phyloP scores from a whole-genome alignment of 1,140 invertebrate genomes.

The Dufourea novaeangliae region DNA sequence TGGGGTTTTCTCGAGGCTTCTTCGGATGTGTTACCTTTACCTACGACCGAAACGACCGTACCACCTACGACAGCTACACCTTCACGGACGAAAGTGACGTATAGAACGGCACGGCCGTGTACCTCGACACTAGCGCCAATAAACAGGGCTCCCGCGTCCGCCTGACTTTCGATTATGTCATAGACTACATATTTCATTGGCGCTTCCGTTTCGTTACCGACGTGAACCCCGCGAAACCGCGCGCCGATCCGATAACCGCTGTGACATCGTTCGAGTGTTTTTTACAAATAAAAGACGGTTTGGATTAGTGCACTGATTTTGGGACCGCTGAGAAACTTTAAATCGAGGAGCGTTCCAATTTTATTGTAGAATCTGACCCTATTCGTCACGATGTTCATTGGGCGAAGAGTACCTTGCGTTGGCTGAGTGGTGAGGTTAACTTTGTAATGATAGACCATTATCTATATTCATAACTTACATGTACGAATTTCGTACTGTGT shows the following conservation, averaged over 20 bases:
- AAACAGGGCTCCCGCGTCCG: conserved; percentile 46
- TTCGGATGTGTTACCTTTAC: conserved; percentile 66
- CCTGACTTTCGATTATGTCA: conserved; percentile 59
- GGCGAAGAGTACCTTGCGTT: no score
- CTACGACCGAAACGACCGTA: conserved; percentile 62
- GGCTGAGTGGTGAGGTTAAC: no score
- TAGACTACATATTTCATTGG: conserved; percentile 57
- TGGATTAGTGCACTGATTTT: neutral
- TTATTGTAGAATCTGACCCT: neutral
- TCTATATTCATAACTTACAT: no score
- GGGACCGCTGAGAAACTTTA: neutral
- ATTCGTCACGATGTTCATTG: no score
- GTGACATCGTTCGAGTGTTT: neutral
- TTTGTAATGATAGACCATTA: no score
- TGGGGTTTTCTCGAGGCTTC: conserved; percentile 45
- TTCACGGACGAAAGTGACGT: conserved; percentile 62
- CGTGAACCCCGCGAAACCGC: conserved; percentile 14
- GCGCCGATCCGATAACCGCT: neutral
- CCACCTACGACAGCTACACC: conserved; percentile 57
- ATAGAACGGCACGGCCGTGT: conserved; percentile 49
- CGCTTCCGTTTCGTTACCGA: neutral
- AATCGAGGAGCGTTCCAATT: neutral
- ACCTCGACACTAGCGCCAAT: conserved; percentile 57
- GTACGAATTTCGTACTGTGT: no score
- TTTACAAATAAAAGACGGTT: neutral